Base-by-base conservation (phyloP, 1,140 invertebrate genomes). In the Papilio machaon region DNA sequence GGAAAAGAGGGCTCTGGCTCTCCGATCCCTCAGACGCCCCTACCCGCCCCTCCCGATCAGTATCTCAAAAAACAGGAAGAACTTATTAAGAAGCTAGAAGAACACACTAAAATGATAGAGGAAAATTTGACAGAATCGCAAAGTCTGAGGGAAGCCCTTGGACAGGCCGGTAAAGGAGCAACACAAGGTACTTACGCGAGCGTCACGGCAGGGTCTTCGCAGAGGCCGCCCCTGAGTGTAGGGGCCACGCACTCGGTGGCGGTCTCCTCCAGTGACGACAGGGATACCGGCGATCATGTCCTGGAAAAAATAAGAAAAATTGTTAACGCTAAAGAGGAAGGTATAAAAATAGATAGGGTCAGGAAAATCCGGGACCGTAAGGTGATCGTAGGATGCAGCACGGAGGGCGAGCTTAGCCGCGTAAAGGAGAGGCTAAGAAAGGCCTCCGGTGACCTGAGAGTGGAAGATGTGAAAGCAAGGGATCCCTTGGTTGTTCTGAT, bases 401-500 rank as follows among this genome's bases (percentile, higher is more conserved):
- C 23, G 23, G 23, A 30, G 2, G 23, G 23, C 0, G 23, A 30
- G 2, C 2, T 30, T 1, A 30, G 23, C 23, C 23, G 23, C 23
- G 19, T 60, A 19, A 60, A 60, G 54, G 19, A 19, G 15, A 19
- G 15, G 54, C 54, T 60, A 19, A 19, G 5, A 19, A n/a, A 19
- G 19, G 19, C 54, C 5, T n/a, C 54, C 54, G 54, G 54, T 1
- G 54, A 60, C 19, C 54, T 15, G 23, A 30, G 2, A 30, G 73
- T 82, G 11, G 78, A 82, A 46, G 81, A 80, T 52, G 35, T 85
- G 8, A 60, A 60, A 60, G 19, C 15, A 5, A 60, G 54, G 54
- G 81, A 86, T 38, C 85, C 83, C 0, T 70, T 86, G 2, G 30
- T 87, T 0, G 78, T 87, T 8, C 46, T 86, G 1, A 78, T 43